Conservation (phyloP, 2,113 vertebrate species). For the Solea senegalensis region DNA sequence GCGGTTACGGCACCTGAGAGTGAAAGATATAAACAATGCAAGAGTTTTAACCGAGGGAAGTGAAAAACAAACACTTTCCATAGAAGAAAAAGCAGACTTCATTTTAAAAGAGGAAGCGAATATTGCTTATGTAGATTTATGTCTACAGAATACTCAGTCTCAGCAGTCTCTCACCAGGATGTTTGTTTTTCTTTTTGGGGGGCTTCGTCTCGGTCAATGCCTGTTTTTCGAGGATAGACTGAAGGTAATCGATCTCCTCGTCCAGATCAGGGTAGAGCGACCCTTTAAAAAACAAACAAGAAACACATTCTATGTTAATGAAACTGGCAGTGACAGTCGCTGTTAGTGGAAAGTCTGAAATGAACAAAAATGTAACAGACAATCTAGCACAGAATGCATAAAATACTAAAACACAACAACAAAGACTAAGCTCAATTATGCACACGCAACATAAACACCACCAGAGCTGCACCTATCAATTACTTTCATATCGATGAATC, state of each 20-base stretch:
- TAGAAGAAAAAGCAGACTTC: no score
- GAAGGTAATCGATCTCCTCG: conserved; percentile 86
- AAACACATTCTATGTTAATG: not conserved
- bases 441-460: no score
- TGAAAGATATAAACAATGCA: not conserved
- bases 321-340: no score
- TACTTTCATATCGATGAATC: no score
- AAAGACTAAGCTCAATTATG: no score
- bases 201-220: conserved; percentile 20
- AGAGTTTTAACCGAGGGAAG: not conserved
- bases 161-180: conserved; percentile 68
- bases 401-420: no score
- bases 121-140: no score
- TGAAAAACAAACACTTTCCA: not conserved
- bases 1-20: conserved; percentile 26
- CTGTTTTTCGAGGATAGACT: conserved; percentile 80
- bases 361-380: no score
- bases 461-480: no score
- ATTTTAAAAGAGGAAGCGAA: no score
- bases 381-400: no score
- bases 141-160: not conserved
- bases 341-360: no score
- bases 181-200: conserved; percentile 4
- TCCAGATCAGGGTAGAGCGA: conserved; percentile 74
- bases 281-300: conserved; percentile 31